These are phyloP conservation scores for Aldabrachelys gigantea DNA, from an alignment of 2,113 vertebrate genomes.

Conservation along the genomic window DNA sequence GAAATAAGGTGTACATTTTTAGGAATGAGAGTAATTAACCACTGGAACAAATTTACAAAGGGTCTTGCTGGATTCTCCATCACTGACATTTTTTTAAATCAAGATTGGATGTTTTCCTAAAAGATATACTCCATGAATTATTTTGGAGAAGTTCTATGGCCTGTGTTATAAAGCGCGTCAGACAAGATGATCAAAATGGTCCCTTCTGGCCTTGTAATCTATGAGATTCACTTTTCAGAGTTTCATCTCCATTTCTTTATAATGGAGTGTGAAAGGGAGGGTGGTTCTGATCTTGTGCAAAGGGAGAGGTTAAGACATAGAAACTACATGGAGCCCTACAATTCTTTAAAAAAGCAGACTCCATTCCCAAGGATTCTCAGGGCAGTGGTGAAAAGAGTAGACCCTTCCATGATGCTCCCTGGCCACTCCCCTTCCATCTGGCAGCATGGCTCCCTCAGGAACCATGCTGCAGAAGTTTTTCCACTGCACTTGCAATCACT, in stretches of 20 bases:
- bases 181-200: not conserved
- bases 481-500: not conserved
- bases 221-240: not conserved
- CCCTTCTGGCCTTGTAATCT: not conserved
- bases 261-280: not conserved
- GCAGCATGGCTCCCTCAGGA: not conserved
- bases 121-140: not conserved
- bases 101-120: not conserved
- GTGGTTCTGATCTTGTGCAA: not conserved
- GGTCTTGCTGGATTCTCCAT: not conserved
- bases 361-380: not conserved
- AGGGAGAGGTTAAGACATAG: not conserved
- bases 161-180: not conserved
- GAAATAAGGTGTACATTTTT: not conserved
- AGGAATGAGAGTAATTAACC: not conserved
- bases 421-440: not conserved
- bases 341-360: not conserved
- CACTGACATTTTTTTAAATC: not conserved
- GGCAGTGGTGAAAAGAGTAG: not conserved
- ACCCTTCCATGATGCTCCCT: not conserved
- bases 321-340: not conserved
- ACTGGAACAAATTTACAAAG: not conserved
- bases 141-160: not conserved
- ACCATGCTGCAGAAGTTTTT: not conserved
- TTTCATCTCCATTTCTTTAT: not conserved